Evolutionary conservation across 1,140 invertebrate genomes (phyloP).

Genomic region (Campoletis sonorensis): DNA sequence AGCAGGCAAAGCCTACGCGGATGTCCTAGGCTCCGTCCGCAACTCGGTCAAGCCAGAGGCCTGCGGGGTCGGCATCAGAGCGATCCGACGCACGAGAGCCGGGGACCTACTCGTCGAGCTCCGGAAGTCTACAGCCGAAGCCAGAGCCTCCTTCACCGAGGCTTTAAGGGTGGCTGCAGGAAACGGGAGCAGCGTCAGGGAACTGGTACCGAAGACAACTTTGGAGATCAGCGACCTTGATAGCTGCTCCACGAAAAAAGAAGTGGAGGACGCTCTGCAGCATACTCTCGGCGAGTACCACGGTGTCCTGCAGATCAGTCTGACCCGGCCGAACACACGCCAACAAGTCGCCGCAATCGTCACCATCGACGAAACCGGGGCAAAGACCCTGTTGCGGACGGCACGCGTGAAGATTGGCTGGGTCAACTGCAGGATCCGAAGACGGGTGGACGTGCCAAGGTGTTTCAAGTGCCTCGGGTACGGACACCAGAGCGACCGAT

Average conservation of each 20-base stretch:
- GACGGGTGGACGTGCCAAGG: neutral
- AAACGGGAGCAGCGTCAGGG: neutral
- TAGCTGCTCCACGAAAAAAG: neutral
- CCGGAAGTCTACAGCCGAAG: neutral
- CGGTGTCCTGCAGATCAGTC: neutral
- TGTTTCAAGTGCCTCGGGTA: neutral
- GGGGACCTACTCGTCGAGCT: neutral
- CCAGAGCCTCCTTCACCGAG: neutral
- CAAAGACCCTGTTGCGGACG: neutral
- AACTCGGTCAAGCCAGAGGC: neutral
- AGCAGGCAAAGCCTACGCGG: neutral
- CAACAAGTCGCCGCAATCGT: neutral
- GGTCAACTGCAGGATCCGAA: neutral
- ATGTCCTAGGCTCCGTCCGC: neutral
- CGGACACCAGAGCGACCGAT: neutral
- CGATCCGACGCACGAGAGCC: neutral
- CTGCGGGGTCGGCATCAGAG: neutral
- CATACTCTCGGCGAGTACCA: too few species aligned
- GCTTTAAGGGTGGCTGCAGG: neutral
- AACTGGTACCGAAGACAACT: neutral
- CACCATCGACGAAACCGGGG: neutral
- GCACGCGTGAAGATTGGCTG: neutral
- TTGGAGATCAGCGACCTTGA: constrained; percentile 29
- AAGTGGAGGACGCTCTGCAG: neutral
- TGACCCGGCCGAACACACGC: neutral